Conservation (phyloP, 2,113 vertebrate genomes). For the Dicrurus megarhynchus region DNA sequence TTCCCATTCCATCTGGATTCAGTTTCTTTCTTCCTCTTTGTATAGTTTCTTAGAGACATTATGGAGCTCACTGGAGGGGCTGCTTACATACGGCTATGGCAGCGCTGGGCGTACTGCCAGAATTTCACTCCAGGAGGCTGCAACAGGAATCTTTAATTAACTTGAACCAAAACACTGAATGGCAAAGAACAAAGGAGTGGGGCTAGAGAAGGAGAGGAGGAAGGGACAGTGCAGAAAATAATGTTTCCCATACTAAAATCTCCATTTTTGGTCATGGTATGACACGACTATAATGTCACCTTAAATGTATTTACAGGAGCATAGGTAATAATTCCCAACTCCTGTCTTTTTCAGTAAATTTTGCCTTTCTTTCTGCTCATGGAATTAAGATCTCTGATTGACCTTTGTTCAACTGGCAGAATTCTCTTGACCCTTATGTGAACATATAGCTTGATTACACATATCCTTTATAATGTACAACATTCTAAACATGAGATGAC, state of each 20-base stretch:
- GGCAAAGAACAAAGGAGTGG: conserved; percentile 45
- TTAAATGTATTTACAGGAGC: not conserved
- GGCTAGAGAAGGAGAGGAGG: not conserved
- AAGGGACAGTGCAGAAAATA: conserved; percentile 18
- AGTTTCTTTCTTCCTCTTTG: conserved; percentile 71
- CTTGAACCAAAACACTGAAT: conserved; percentile 62
- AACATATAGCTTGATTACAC: not conserved
- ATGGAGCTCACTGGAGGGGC: conserved; percentile 50
- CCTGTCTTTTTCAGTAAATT: not conserved
- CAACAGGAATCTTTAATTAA: conserved; percentile 71
- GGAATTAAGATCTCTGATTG: not conserved
- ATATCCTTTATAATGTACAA: not conserved
- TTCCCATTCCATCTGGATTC: conserved; percentile 71
- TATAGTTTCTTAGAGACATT: conserved; percentile 59
- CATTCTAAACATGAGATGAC: not conserved
- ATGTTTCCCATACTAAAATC: conserved; percentile 19
- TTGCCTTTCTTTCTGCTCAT: not conserved
- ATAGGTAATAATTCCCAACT: not conserved
- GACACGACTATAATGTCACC: not conserved
- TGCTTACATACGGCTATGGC: conserved; percentile 42
- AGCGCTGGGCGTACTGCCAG: conserved; percentile 56
- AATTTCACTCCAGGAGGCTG: conserved; percentile 66
- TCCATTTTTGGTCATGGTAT: conserved; percentile 35
- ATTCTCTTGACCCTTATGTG: not conserved
- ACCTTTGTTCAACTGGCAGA: not conserved